These are phyloP conservation scores for Electrophaes corylata DNA, from an alignment of 2,888 invertebrate species.

Conservation along the genomic window DNA sequence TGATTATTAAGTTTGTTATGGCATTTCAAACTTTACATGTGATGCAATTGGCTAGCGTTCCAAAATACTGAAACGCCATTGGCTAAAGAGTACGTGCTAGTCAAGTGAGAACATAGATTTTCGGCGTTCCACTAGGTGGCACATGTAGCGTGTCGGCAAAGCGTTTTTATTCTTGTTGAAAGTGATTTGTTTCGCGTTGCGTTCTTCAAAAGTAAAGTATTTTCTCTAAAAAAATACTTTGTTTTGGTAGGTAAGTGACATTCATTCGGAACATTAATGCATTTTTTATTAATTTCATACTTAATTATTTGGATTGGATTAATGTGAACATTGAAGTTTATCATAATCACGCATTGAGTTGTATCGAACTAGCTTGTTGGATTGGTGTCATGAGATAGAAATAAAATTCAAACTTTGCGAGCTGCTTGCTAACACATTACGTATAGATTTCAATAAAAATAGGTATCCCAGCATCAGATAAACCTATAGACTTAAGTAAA, in stretches of 20 bases:
- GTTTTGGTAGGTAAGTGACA: conserved; percentile 78
- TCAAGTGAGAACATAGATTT: conserved; percentile 58
- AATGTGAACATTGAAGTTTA: conserved; percentile 27
- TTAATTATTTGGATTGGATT: background rate
- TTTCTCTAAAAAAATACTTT: conserved; percentile 62
- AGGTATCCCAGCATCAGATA: background rate
- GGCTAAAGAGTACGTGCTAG: conserved; percentile 17
- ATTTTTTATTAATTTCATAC: conserved; percentile 1
- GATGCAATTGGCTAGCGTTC: conserved; percentile 44
- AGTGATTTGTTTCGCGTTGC: conserved; percentile 70
- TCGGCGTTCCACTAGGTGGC: conserved; percentile 67
- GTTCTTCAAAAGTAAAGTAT: conserved; percentile 57
- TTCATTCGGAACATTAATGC: conserved; percentile 23
- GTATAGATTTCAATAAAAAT: background rate
- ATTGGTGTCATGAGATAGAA: conserved; percentile 18
- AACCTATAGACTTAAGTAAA: background rate
- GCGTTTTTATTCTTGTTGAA: conserved; percentile 69
- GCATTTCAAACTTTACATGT: conserved; percentile 33
- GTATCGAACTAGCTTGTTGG: conserved; percentile 18
- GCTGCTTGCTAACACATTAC: background rate
- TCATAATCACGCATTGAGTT: conserved; percentile 26
- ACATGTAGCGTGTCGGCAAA: conserved; percentile 64
- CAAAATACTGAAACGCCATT: conserved; percentile 37
- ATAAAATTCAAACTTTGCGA: background rate
- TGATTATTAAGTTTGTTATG: conserved; percentile 62